These are phyloP conservation scores for Protobothrops mucrosquamatus DNA, from an alignment of 2,113 vertebrate species.

Conservation along the genomic window DNA sequence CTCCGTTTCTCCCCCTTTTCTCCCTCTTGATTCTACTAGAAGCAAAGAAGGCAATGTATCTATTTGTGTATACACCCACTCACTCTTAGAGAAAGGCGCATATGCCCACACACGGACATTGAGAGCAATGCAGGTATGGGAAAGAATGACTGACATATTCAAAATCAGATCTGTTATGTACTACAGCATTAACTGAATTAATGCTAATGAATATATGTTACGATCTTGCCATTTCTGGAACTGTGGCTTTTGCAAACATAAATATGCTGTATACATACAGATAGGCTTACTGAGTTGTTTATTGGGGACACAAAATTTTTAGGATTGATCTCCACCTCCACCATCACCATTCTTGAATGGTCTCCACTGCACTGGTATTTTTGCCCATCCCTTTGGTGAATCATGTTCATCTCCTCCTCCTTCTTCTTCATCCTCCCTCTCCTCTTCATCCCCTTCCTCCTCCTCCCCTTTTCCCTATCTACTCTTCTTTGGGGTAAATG, in stretches of 20 bases:
- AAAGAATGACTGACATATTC: not conserved
- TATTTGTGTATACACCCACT: not conserved
- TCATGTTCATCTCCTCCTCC: not conserved
- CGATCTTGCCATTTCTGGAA: not conserved
- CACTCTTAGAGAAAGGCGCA: not conserved
- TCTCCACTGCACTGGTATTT: not conserved
- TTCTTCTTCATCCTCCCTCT: not conserved
- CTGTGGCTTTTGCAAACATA: not conserved
- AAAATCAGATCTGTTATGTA: not conserved
- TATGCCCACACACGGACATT: not conserved
- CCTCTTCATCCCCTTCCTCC: too few species aligned
- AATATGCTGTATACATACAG: not conserved
- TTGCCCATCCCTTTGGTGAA: too few species aligned
- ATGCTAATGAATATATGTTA: not conserved
- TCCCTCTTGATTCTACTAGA: not conserved
- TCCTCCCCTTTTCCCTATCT: not conserved
- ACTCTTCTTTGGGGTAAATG: not conserved
- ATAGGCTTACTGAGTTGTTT: not conserved
- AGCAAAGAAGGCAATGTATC: not conserved
- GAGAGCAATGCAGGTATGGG: not conserved
- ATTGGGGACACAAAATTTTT: not conserved
- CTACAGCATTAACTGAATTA: not conserved
- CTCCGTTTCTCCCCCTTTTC: rapidly evolving
- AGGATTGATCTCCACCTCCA: not conserved
- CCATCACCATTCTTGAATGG: not conserved